Conservation (phyloP, 2,113 vertebrate genomes). For the Rhinolophus ferrumequinum region DNA sequence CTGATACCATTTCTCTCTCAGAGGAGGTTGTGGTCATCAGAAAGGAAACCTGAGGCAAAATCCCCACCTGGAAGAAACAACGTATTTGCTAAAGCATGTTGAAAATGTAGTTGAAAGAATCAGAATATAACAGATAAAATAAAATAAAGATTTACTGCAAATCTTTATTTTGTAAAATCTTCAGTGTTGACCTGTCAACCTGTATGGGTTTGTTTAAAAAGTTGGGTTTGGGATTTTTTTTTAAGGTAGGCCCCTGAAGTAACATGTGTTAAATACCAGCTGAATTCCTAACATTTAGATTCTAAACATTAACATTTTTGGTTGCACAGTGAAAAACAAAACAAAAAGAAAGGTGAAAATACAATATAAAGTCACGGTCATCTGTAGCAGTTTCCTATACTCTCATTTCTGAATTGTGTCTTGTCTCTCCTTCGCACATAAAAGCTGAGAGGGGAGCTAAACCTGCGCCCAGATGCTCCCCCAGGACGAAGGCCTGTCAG, state of each 20-base stretch:
- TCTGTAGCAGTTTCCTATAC: background rate
- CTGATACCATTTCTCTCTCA: background rate
- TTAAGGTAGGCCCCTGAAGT: background rate
- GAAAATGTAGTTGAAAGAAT: slow-evolving; percentile 27
- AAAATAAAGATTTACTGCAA: background rate
- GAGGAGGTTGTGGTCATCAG: background rate
- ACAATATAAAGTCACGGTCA: background rate
- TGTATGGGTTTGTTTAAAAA: background rate
- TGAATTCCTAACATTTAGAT: slow-evolving; percentile 10
- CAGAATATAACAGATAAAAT: background rate
- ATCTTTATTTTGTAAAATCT: background rate
- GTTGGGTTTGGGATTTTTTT: background rate
- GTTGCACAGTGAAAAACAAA: slow-evolving; percentile 31
- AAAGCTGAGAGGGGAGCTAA: background rate
- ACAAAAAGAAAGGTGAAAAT: slow-evolving; percentile 14
- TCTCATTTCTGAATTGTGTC: background rate
- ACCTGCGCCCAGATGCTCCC: background rate
- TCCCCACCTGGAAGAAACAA: background rate
- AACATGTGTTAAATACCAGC: background rate
- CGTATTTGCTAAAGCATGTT: background rate
- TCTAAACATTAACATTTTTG: background rate
- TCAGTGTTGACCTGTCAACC: background rate
- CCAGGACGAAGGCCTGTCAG: background rate
- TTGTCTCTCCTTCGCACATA: background rate
- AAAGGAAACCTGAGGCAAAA: background rate